Evolutionary conservation across 2,888 invertebrate species (phyloP).

Genomic region (Stenoptilia bipunctidactyla): DNA sequence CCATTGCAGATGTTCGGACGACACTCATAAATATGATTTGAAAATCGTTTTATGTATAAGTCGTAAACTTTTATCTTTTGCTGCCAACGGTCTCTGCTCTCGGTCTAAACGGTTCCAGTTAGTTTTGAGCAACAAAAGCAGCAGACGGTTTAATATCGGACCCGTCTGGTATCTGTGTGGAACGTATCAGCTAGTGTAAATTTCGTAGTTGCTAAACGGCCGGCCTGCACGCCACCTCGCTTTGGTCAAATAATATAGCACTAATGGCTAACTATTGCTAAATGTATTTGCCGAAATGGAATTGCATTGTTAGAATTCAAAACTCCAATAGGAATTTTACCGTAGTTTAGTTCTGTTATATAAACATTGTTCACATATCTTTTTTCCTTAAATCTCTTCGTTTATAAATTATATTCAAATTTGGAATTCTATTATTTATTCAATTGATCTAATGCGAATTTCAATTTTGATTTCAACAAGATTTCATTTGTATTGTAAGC

Average conservation of each 20-base stretch:
- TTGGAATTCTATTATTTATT: too few species aligned
- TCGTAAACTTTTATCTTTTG: conserved; percentile 65
- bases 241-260: conserved; percentile 62
- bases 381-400: too few species aligned
- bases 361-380: too few species aligned
- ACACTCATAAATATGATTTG: conserved; percentile 67
- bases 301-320: conserved; percentile 17
- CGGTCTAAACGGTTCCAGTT: conserved; percentile 48
- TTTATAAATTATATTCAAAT: too few species aligned
- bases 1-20: conserved; percentile 59
- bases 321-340: conserved; percentile 1
- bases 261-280: conserved; percentile 64
- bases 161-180: conserved; percentile 39
- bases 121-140: conserved; percentile 60
- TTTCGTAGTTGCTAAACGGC: conserved; percentile 50
- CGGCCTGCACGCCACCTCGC: conserved; percentile 56
- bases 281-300: conserved; percentile 61
- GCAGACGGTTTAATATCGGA: conserved; percentile 63
- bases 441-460: too few species aligned
- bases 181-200: conserved; percentile 56
- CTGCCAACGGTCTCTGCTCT: conserved; percentile 32
- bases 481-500: too few species aligned
- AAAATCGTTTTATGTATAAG: conserved; percentile 69
- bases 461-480: too few species aligned
- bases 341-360: too few species aligned